Conservation (phyloP, 92 coral and sea anemone genomes). For the Isaurus tuberculatus region DNA sequence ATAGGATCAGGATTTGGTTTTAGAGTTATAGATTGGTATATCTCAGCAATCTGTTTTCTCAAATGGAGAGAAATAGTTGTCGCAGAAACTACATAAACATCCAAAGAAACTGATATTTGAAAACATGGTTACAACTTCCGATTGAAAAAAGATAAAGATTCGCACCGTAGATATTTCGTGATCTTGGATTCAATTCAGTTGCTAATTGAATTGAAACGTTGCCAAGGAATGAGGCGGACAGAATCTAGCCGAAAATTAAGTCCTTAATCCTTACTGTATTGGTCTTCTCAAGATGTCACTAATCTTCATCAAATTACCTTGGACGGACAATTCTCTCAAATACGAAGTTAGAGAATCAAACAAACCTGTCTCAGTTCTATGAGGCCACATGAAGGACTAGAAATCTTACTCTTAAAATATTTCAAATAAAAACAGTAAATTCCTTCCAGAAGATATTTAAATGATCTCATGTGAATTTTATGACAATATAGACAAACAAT, state of each 20-base stretch:
- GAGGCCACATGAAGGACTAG: background rate
- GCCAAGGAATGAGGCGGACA: background rate
- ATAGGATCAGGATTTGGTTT: background rate
- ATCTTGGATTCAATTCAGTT: background rate
- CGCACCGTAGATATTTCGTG: no score
- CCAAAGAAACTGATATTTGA: background rate
- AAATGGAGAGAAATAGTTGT: background rate
- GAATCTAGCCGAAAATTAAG: background rate
- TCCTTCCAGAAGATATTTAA: background rate
- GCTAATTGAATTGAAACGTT: background rate
- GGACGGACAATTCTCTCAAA: background rate
- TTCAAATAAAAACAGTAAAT: background rate
- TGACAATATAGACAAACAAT: background rate
- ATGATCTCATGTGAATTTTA: background rate
- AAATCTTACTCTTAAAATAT: background rate
- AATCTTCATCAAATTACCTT: background rate
- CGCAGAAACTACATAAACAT: background rate
- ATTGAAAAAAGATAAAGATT: background rate
- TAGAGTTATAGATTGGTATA: background rate
- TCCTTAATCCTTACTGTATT: background rate
- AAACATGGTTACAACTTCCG: background rate
- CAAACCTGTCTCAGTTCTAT: conserved; percentile 21
- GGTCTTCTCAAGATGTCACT: background rate
- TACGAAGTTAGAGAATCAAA: background rate
- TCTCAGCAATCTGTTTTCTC: background rate